Percentiles rank a stretch among this genome's conserved stretches.
Evolutionary conservation across 2,888 invertebrate genomes (phyloP).

Genomic region (Drosophila quinaria): DNA sequence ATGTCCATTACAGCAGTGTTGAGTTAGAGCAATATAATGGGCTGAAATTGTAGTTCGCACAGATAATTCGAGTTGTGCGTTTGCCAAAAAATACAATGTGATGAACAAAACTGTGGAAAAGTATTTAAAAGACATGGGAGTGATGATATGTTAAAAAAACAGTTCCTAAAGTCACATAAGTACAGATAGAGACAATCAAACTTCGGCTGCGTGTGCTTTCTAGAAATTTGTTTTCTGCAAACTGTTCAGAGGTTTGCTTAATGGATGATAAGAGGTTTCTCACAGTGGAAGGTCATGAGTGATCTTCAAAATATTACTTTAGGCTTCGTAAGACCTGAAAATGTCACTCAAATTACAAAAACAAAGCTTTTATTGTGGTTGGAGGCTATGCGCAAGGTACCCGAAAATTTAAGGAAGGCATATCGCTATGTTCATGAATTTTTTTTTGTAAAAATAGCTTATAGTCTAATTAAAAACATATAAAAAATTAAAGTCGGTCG

Average conservation of each 20-base stretch:
- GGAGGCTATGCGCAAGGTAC: slow-evolving; percentile 1
- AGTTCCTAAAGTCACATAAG: no score
- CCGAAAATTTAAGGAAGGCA: not conserved
- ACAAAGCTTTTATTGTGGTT: not conserved
- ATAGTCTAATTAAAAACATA: not conserved
- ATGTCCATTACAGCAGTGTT: not conserved
- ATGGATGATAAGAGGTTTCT: no score
- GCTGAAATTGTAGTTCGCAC: not conserved
- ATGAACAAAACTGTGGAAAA: not conserved
- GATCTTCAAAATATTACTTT: no score
- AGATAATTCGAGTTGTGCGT: not conserved
- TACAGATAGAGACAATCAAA: not conserved
- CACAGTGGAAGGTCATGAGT: no score
- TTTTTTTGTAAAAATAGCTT: not conserved
- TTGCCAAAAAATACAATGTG: not conserved
- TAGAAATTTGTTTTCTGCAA: no score
- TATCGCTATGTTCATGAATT: not conserved
- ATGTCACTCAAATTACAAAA: no score
- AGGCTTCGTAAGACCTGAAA: no score
- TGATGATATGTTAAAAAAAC: not conserved
- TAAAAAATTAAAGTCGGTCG: not conserved
- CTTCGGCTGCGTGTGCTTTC: not conserved
- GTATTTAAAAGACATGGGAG: not conserved
- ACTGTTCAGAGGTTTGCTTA: no score
- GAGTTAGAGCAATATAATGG: not conserved